These are phyloP conservation scores for Capreolus pygargus DNA, from an alignment of 2,113 vertebrate species.

Conservation along the genomic window DNA sequence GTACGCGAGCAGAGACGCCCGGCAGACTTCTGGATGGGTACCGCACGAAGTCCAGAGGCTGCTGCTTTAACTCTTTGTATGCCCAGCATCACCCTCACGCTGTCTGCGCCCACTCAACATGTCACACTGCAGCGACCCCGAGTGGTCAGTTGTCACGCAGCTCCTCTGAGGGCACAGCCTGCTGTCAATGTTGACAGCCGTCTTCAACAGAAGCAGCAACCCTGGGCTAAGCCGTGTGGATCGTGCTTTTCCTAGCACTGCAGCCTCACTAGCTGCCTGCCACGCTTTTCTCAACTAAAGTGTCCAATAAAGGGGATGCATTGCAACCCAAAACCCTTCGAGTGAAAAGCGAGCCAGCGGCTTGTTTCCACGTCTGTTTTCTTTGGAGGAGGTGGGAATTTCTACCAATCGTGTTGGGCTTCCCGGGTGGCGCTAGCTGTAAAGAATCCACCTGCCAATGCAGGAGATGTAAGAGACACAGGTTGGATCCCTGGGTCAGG, in stretches of 20 bases:
- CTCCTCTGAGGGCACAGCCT: neutral
- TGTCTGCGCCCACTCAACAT: neutral
- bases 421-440: neutral
- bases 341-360: neutral
- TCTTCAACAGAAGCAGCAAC: neutral
- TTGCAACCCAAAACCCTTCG: neutral
- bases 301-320: neutral
- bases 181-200: neutral
- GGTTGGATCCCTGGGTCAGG: neutral
- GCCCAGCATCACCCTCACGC: neutral
- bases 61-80: neutral
- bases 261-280: neutral
- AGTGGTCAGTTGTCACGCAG: neutral
- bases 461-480: neutral
- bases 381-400: neutral
- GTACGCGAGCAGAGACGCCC: neutral
- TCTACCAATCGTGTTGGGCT: neutral
- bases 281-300: neutral
- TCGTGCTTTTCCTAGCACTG: neutral
- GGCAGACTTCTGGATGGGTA: neutral
- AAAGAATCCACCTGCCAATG: neutral
- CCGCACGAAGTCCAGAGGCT: neutral
- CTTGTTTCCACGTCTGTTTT: neutral
- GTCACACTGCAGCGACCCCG: neutral
- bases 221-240: neutral